phyloP scores from a whole-genome alignment of 2,113 vertebrate species.

The Rhagologus leucostigma region DNA sequence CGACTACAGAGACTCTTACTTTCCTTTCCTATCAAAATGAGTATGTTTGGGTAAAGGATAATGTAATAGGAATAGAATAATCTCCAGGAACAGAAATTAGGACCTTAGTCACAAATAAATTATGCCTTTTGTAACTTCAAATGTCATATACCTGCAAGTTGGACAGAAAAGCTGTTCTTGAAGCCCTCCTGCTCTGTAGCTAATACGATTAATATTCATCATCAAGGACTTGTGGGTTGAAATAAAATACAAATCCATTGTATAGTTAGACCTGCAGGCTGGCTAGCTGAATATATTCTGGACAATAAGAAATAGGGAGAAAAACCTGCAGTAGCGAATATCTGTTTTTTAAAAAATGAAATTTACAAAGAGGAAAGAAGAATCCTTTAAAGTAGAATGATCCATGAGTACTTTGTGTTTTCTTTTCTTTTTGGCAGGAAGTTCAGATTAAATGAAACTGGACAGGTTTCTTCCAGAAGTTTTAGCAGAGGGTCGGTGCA shows the following conservation, averaged over 20 bases:
- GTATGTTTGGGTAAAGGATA: not conserved
- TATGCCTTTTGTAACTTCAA: conserved; percentile 1
- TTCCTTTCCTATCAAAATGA: not conserved
- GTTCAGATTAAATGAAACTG: not conserved
- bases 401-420: not conserved
- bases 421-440: not conserved
- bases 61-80: not conserved
- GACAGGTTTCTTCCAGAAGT: not conserved
- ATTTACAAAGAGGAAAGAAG: not conserved
- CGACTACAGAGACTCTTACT: not conserved
- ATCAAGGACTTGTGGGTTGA: not conserved
- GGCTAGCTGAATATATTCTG: not conserved
- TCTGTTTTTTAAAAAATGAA: not conserved
- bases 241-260: not conserved
- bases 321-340: not conserved
- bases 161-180: not conserved
- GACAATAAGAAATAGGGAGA: not conserved
- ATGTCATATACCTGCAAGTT: not conserved
- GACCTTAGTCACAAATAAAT: conserved; percentile 40
- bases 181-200: not conserved
- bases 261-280: not conserved
- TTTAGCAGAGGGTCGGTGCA: accelerated
- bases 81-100: not conserved
- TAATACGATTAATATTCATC: not conserved
- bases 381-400: not conserved